Evolutionary conservation across 1,140 invertebrate species (phyloP), one percentile per base, ranked within the genome.

Genomic region (Pissodes strobi): DNA sequence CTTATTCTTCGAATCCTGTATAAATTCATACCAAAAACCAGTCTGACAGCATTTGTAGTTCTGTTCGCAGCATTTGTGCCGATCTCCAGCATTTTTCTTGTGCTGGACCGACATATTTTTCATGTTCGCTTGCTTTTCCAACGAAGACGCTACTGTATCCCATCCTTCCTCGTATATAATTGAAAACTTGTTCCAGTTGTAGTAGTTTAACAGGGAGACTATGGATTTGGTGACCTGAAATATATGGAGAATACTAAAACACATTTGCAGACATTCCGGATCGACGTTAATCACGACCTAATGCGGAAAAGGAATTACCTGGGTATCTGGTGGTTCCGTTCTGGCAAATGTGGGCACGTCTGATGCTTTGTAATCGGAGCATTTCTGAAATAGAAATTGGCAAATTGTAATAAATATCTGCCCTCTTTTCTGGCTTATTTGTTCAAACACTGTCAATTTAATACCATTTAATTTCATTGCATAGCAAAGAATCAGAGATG

Each of bases 181-280:
- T 13, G 92, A 89, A 80, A 98, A 97, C 76, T 94, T 95, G 59
- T 88, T 87, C 95, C 95, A 99, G 69, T 90, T 88, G 79, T 93
- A 95, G 79, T 97, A 91, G 34, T 87, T 82, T 56, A 99, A 79
- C 43, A 98, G 80, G 0, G 95, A 88, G 72, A 97, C 88, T 49
- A 98, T 88, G 17, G 94, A 97, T 80, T 95, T 96, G 23, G 93
- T 94, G 18, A 97, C 93, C 86, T 93, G 77, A 34, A 82, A 80
- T 63, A 60, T 6, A 57, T 23, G 39, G 67, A 62, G 12, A 15
- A 57, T 45, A 57, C 62, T 61, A 43, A 65, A 62, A 57, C 37
- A 66, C 48, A 57, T 55, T 51, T 59, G 45, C 18, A 45, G 19
- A 18, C 23, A 55, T 13, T 38, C 18, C 21, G n/a, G n/a, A 34